Base-by-base conservation (phyloP, 2,113 vertebrate species). In the Cololabis saira region DNA sequence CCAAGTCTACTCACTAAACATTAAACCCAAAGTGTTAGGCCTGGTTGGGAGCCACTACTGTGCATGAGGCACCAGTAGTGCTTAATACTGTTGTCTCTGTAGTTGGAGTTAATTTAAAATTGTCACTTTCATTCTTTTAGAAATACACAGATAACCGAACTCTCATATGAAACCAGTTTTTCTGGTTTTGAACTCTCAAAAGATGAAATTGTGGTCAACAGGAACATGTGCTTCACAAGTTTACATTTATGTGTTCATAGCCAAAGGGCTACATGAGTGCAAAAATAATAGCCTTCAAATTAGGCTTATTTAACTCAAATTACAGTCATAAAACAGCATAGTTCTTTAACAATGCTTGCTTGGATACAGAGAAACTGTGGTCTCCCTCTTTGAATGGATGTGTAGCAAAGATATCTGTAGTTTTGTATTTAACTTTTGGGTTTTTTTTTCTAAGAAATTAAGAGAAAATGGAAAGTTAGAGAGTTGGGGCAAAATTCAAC, bases 221-320 rank as follows among this genome's bases (percentile, higher is more conserved):
- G 11, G 11, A 4, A 47, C 45, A 27, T n/a, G 37, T 71, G 59
- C 33, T 53, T 54, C 40, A 24, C 27, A 16, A 3, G 1, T 14
- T 19, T 5, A 0, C 14, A 21, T 8, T 59, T 48, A 37, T 70
- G 50, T 61, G 54, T 73, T 3, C 54, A 54, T 30, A 58, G 56
- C 61, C 74, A 71, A 67, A 75, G 61, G 11, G 45, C 69, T 67
- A 74, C 81, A 84, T 79, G 57, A 80, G 78, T 73, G 75, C 77
- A 67, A 70, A 76, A 80, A 87, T 82, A 71, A 61, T 84, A 43
- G 17, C 21, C 47, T 45, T n/a, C n/a, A n/a, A n/a, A n/a, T n/a
- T n/a, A 77, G 1, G 21, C 55, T 54, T 66, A 53, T 76, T 67
- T 48, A 67, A 67, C 59, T 70, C 67, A 70, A 79, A 67, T 78